Conservation (phyloP, 2,113 vertebrate species). For the Brachyhypopomus gauderio region DNA sequence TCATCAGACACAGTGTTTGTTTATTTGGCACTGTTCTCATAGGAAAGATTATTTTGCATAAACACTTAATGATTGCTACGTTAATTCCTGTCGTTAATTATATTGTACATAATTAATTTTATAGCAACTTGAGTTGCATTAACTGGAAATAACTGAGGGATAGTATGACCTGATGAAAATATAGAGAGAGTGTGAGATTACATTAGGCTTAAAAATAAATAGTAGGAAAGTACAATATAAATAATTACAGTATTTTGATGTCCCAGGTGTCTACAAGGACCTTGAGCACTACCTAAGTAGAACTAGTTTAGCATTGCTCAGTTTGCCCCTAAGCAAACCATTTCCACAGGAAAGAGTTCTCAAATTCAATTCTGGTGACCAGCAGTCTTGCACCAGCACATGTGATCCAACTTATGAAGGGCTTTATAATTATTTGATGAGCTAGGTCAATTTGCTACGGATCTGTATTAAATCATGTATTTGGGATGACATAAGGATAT, state of each 20-base stretch:
- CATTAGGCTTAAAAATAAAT: not conserved
- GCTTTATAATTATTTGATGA: no score
- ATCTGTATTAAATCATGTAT: not conserved
- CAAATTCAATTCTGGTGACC: no score
- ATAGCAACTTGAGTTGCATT: constrained; percentile 58
- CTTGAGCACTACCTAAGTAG: not conserved
- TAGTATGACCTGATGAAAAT: constrained; percentile 14
- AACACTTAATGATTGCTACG: constrained; percentile 57
- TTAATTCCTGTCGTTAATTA: constrained; percentile 63
- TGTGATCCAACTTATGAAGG: no score
- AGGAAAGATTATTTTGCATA: not conserved
- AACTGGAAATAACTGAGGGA: constrained; percentile 9
- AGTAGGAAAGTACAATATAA: no score
- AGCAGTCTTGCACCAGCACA: no score
- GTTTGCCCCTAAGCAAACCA: not conserved
- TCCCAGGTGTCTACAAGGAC: not conserved
- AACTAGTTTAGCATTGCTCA: not conserved
- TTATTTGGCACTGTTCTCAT: no score
- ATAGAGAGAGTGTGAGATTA: not conserved
- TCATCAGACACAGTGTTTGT: no score
- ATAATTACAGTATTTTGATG: no score
- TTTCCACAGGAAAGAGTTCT: not conserved
- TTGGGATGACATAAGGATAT: no score
- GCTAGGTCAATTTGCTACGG: not conserved
- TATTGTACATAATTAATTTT: constrained; percentile 48